A percentile compares a stretch with the other conserved stretches of the same genome.
Conservation (phyloP, 2,888 invertebrate genomes). For the Euplexia lucipara region DNA sequence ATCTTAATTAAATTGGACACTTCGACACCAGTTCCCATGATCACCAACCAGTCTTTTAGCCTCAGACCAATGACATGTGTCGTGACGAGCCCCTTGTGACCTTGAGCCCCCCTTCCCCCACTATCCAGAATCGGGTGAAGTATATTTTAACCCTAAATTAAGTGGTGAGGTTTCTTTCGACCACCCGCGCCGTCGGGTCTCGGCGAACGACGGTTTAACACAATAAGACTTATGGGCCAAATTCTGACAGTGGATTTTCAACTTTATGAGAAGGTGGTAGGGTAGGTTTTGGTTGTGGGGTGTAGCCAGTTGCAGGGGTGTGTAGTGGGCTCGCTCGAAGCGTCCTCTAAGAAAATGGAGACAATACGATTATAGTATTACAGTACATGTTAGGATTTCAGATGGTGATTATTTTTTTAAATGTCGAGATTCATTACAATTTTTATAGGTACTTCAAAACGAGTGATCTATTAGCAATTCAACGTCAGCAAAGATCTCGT, state of each 20-base stretch:
- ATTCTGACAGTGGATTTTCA: conserved; percentile 17
- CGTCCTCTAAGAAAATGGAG: conserved; percentile 89
- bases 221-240: conserved; percentile 62
- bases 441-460: no score
- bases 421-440: no score
- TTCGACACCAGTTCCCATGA: background rate
- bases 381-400: conserved; percentile 72
- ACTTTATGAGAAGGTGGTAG: conserved; percentile 37
- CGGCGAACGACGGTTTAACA: conserved; percentile 37
- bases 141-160: conserved; percentile 86
- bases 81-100: conserved; percentile 72
- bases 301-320: conserved; percentile 72
- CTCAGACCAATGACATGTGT: conserved; percentile 60
- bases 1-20: background rate
- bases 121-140: conserved; percentile 74
- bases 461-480: no score
- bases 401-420: conserved; percentile 52
- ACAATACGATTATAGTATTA: conserved; percentile 85
- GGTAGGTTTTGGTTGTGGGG: conserved; percentile 40
- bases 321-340: conserved; percentile 83
- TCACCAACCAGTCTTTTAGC: conserved; percentile 19
- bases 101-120: conserved; percentile 72
- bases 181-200: conserved; percentile 85
- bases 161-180: conserved; percentile 79
- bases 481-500: no score